Evolutionary conservation across 2,113 vertebrate genomes (phyloP), one percentile per base, ranked within the genome.

Genomic region (Tychaedon coryphoeus): DNA sequence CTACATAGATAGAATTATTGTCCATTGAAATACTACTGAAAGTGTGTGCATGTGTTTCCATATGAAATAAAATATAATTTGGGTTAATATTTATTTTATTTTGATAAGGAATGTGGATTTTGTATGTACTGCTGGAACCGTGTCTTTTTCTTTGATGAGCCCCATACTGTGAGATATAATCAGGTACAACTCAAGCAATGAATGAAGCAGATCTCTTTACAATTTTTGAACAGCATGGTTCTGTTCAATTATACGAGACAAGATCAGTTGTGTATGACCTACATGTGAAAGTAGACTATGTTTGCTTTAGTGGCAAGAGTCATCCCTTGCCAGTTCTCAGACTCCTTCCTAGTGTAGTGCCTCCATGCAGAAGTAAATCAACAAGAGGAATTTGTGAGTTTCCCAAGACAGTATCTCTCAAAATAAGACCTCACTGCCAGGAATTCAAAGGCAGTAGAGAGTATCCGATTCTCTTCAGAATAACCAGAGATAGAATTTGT

Each of bases 381-480:
- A 28, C 29, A 67, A 20, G 24, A 82, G 36, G 34, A 64, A 53
- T 61, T 38, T 6, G 0, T 23, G 48, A 43, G 28, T 29, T 85
- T 79, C 20, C n/a, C 31, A 83, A 48, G 38, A 70, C 3, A 50
- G 19, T 43, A 8, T 61, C 19, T 53, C n/a, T 69, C 19, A 71
- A 82, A 91, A 62, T 53, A 47, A 19, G 16, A 33, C 19, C 13
- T 85, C 14, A 24, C 15, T 90, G 19, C 12, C 45, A 57, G 17
- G 13, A 14, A 53, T 76, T 33, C 45, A 86, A 86, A 88, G 40
- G 9, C 31, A 69, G 20, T 29, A n/a, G 28, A 64, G 8, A 23
- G 6, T 1, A 45, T 2, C 1, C 0, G 0, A 26, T 61, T 57
- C 6, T 73, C n/a, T 40, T 76, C 34, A 71, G 48, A 64, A 86